Evolutionary conservation across 2,797 vertebrate genomes (phyloP).

Genomic region (Onychomys leucogaster): DNA sequence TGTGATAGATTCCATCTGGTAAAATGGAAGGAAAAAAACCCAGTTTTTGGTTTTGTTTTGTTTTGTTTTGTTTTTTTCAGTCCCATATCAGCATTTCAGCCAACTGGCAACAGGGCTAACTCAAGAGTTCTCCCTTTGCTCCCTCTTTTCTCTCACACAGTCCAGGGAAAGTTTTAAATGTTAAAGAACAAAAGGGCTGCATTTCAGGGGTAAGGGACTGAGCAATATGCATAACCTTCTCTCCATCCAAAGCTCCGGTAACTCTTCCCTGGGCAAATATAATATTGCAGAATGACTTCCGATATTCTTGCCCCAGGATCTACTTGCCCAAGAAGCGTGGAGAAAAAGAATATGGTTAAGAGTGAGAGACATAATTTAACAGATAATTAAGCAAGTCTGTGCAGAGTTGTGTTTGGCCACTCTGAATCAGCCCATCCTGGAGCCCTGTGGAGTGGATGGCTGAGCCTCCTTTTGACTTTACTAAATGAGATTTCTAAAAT

Average conservation of each 20-base stretch:
- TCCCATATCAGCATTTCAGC: not conserved
- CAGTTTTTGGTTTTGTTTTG: constrained; percentile 39
- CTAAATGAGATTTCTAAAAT: not conserved
- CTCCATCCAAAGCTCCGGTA: not conserved
- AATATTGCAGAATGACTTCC: not conserved
- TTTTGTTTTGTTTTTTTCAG: not conserved
- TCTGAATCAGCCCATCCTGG: not conserved
- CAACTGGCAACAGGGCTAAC: constrained; percentile 65
- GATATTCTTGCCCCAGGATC: not conserved
- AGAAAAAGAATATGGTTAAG: not conserved
- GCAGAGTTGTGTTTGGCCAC: not conserved
- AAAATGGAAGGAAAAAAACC: constrained; percentile 65
- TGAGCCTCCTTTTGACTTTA: not conserved
- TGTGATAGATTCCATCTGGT: constrained; percentile 69
- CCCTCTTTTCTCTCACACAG: constrained; percentile 48
- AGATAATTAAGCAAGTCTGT: not conserved
- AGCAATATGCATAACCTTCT: constrained; percentile 16
- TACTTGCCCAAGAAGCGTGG: not conserved
- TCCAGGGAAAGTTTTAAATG: constrained; percentile 54
- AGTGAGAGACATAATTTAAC: not conserved
- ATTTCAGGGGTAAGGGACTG: constrained; percentile 54
- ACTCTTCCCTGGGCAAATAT: not conserved
- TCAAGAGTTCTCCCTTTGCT: constrained; percentile 43
- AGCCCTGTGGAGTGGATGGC: not conserved
- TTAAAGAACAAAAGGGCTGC: constrained; percentile 32